A percentile compares a stretch with the other conserved stretches of the same genome.
Evolutionary conservation across 2,113 vertebrate genomes (phyloP).

Genomic region (Scomber scombrus): DNA sequence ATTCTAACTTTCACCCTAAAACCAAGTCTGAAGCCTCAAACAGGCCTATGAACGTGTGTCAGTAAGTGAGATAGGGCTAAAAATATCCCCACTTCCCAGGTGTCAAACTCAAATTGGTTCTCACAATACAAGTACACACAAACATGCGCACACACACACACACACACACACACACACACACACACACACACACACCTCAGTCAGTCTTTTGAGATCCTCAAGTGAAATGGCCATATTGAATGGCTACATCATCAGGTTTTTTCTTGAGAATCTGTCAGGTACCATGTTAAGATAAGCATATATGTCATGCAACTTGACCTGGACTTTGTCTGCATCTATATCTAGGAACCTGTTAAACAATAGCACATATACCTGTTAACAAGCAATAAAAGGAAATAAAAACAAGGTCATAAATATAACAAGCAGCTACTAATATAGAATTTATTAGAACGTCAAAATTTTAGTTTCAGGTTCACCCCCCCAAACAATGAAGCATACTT

Average conservation of each 20-base stretch:
- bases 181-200: not conserved
- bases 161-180: too few species aligned
- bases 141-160: too few species aligned
- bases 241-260: not conserved
- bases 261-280: not conserved
- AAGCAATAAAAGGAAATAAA: constrained; percentile 17
- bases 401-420: not conserved
- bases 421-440: not conserved
- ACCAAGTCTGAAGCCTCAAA: too few species aligned
- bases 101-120: too few species aligned
- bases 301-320: constrained; percentile 10
- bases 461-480: not conserved
- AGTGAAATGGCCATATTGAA: not conserved
- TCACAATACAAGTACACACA: too few species aligned
- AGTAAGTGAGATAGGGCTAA: too few species aligned
- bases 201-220: not conserved
- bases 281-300: not conserved
- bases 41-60: too few species aligned
- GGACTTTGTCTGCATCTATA: constrained; percentile 31
- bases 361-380: not conserved
- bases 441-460: too few species aligned
- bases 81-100: too few species aligned
- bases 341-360: not conserved
- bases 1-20: too few species aligned
- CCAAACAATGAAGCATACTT: not conserved